Conservation (phyloP, 2,888 invertebrate genomes). For the Parelbella ahira region DNA sequence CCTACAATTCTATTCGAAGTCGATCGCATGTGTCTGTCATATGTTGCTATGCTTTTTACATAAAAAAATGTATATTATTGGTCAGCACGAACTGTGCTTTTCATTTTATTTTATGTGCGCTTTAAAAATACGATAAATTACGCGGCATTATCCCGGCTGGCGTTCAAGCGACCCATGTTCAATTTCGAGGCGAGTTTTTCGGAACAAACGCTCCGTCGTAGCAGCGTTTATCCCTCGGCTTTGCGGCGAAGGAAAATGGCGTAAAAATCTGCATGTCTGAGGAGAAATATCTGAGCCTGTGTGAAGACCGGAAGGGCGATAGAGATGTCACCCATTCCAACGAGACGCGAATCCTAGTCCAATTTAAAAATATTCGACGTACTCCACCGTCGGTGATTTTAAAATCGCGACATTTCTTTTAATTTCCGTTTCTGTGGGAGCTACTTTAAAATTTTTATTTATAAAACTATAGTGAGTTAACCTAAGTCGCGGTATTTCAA, state of each 20-base stretch:
- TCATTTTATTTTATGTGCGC: conserved; percentile 18
- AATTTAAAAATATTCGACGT: conserved; percentile 21
- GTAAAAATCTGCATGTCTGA: conserved; percentile 25
- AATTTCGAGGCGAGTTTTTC: conserved; percentile 22
- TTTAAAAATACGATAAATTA: conserved; percentile 25
- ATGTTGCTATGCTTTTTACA: no score
- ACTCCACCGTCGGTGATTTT: conserved; percentile 4
- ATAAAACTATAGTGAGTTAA: no score
- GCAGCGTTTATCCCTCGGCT: conserved; percentile 24
- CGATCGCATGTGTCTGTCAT: no score
- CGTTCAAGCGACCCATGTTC: conserved; percentile 24
- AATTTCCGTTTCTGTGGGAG: no score
- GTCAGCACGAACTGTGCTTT: conserved; percentile 2
- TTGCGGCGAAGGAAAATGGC: conserved; percentile 24
- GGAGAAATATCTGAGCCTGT: conserved; percentile 16
- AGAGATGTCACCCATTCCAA: conserved; percentile 15
- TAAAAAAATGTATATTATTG: no score
- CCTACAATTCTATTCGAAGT: no score
- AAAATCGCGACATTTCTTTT: no score
- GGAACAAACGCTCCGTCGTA: conserved; percentile 20
- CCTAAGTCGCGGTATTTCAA: no score
- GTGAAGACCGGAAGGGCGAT: conserved; percentile 21
- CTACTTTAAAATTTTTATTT: no score
- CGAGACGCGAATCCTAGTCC: conserved; percentile 2
- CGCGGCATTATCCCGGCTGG: conserved; percentile 17